Evolutionary conservation across 2,888 invertebrate species (phyloP), one percentile per base, ranked within the genome.

Genomic region (Dioctria rufipes): DNA sequence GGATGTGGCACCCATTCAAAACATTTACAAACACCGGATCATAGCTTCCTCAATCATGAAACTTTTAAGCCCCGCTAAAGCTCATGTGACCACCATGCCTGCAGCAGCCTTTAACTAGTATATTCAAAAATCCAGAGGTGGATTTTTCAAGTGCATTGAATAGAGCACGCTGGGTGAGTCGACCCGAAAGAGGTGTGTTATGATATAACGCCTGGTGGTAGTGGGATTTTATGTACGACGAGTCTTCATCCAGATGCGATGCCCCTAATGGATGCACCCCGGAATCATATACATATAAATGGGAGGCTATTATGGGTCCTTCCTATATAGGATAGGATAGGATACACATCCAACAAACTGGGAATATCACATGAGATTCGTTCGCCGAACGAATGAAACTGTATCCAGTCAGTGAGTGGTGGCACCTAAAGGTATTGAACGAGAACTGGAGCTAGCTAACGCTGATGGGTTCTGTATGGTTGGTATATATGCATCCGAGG

Each of bases 221-320:
- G 58, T 37, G 43, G 63, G 46, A 49, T 63, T 63, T 42, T 61
- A 63, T 63, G 77, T 77, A 77, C 51, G 60, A n/a, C 13, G 58
- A 75, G 43, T 60, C 60, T 40, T 43, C 51, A 73, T 63, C 73
- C 73, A 63, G 77, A 61, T 63, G 46, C 63, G 77, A 77, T 63
- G 63, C 49, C 63, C 49, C 77, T 77, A 77, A 77, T 77, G 77
- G 77, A 63, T 77, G 77, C 77, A 77, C 77, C 73, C 49, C n/a
- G 25, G 39, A 13, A 43, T 42, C 8, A 5, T 13, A 58, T 60
- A 58, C 73, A 73, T 58, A 63, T 63, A 39, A 63, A 63, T 49
- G 77, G 54, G 63, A 13, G 5, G 49, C 61, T 39, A 63, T 61
- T 77, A 51, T 25, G 43, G 77, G 46, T 63, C 77, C 77, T 77